phyloP scores from a whole-genome alignment of 2,113 vertebrate species.

The Lasiurus cinereus region DNA sequence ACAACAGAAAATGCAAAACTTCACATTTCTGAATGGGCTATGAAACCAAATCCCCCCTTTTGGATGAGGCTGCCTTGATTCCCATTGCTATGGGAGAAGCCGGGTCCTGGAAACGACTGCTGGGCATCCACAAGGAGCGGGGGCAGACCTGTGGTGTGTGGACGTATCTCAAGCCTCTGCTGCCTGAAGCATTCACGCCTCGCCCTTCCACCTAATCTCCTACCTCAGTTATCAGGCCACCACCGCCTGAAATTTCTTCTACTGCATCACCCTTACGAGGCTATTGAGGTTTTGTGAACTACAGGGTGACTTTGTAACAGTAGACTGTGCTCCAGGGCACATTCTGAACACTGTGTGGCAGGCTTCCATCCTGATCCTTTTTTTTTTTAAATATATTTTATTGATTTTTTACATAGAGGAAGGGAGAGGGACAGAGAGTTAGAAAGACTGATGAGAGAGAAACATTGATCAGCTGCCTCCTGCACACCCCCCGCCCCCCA shows the following conservation, averaged over 20 bases:
- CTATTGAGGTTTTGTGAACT: neutral
- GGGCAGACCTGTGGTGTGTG: conserved; percentile 63
- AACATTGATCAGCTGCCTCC: too few species aligned
- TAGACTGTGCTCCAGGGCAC: neutral
- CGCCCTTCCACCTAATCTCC: conserved; percentile 39
- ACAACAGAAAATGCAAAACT: neutral
- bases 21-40: neutral
- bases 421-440: too few species aligned
- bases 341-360: neutral
- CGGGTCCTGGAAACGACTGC: conserved; percentile 79
- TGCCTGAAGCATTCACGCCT: neutral
- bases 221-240: conserved; percentile 4
- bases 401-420: too few species aligned
- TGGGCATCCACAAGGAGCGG: conserved; percentile 3
- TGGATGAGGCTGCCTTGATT: conserved; percentile 55
- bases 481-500: too few species aligned
- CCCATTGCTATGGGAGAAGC: neutral
- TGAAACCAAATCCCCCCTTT: neutral
- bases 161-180: conserved; percentile 52
- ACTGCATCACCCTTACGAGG: neutral
- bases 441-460: too few species aligned
- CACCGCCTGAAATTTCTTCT: neutral
- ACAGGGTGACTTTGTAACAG: neutral
- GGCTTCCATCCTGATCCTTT: neutral
- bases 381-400: too few species aligned